phyloP scores from a whole-genome alignment of 2,113 vertebrate species.

The Tenebrosternarchus preto region DNA sequence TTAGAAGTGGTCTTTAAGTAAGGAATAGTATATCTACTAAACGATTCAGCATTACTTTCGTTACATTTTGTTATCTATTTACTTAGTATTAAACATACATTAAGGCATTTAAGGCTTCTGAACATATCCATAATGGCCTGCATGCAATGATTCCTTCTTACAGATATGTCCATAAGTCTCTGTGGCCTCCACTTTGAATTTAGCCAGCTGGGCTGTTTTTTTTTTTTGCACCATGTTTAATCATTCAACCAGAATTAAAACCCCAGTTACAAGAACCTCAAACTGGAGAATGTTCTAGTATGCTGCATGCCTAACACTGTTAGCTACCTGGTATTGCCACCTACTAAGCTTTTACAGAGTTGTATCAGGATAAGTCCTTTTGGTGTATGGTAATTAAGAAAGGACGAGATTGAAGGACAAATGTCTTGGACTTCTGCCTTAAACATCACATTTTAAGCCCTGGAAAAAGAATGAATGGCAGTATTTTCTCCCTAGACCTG shows the following conservation, averaged over 20 bases:
- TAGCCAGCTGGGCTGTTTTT: neutral
- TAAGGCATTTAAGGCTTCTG: neutral
- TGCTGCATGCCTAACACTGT: neutral
- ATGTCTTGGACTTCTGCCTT: neutral
- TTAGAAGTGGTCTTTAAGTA: conserved; percentile 21
- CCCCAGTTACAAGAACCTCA: conserved; percentile 10
- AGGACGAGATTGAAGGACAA: neutral
- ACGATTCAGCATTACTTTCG: conserved; percentile 1
- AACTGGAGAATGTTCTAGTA: neutral
- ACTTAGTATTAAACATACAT: neutral
- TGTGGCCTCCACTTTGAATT: neutral
- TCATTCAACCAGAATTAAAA: conserved; percentile 13
- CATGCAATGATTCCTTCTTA: neutral
- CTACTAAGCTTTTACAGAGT: conserved; percentile 15
- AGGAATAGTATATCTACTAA: neutral
- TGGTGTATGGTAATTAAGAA: conserved; percentile 29
- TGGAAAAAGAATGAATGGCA: neutral
- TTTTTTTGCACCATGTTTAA: neutral
- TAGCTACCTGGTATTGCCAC: neutral
- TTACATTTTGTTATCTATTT: conserved; percentile 4
- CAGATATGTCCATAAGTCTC: neutral
- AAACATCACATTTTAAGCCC: conserved; percentile 13
- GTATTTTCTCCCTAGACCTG: neutral
- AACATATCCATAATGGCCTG: neutral
- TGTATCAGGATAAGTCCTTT: neutral